These are phyloP conservation scores for Halcyon leucocephala DNA, from an alignment of 2,797 vertebrate species.

Conservation along the genomic window DNA sequence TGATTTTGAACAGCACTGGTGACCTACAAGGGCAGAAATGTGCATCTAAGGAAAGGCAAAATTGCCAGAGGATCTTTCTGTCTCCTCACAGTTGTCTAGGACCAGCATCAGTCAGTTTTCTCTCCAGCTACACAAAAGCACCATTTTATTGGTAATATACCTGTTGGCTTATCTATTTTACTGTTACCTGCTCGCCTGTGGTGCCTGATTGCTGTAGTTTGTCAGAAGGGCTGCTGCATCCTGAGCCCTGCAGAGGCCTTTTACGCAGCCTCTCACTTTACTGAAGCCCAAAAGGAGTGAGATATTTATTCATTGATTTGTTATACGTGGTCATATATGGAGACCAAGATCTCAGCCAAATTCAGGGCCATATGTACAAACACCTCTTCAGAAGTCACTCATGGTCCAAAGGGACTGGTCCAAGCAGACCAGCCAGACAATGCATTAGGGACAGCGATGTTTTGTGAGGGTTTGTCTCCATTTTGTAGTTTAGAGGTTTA, in stretches of 20 bases:
- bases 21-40: neutral
- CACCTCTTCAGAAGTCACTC: neutral
- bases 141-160: neutral
- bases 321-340: accelerated
- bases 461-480: neutral
- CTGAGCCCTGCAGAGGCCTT: neutral
- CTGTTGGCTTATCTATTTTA: neutral
- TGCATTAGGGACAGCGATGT: neutral
- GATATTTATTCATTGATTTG: neutral
- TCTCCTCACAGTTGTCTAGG: neutral
- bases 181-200: neutral
- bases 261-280: neutral
- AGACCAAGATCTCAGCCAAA: neutral
- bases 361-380: neutral
- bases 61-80: neutral
- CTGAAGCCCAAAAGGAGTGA: neutral
- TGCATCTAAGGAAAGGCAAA: neutral
- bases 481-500: neutral
- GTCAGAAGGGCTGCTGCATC: neutral
- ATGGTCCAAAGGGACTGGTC: neutral
- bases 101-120: neutral
- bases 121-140: neutral
- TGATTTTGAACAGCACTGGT: neutral
- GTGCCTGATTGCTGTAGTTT: neutral
- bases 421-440: neutral